phyloP scores from a whole-genome alignment of 1,140 invertebrate species.

The Nephila pilipes region DNA sequence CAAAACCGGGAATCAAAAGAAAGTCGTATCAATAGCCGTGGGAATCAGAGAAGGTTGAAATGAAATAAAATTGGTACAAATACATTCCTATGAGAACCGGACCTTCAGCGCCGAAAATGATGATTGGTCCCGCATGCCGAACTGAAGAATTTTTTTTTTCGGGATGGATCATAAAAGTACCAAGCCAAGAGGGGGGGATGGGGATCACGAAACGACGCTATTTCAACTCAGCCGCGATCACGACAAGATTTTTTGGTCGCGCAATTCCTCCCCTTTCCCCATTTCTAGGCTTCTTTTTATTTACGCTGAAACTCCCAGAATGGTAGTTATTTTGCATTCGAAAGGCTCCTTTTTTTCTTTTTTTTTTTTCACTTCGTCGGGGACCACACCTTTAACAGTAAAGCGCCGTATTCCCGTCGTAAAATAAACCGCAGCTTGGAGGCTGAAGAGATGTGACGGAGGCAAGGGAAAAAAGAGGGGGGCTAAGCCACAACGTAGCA shows the following conservation, averaged over 20 bases:
- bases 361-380: background rate
- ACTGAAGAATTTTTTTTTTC: constrained; percentile 30
- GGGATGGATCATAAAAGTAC: constrained; percentile 58
- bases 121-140: constrained; percentile 41
- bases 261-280: background rate
- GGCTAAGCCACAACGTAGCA: constrained; percentile 7
- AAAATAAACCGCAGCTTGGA: constrained; percentile 56
- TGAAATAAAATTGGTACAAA: constrained; percentile 69
- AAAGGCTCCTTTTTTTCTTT: constrained; percentile 14
- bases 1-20: background rate
- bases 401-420: constrained; percentile 19
- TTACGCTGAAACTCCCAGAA: constrained; percentile 53
- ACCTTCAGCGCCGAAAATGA: constrained; percentile 62
- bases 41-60: constrained; percentile 44
- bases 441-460: background rate
- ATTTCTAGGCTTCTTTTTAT: constrained; percentile 44
- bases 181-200: background rate
- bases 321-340: constrained; percentile 73
- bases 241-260: constrained; percentile 67
- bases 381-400: constrained; percentile 59
- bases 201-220: constrained; percentile 45
- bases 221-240: constrained; percentile 57
- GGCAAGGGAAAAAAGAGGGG: background rate
- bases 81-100: constrained; percentile 61
- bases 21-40: constrained; percentile 62